A percentile compares a stretch with the other conserved stretches of the same genome.
These are phyloP conservation scores for Todiramphus saurophagus DNA, from an alignment of 2,113 vertebrate genomes.

Conservation along the genomic window DNA sequence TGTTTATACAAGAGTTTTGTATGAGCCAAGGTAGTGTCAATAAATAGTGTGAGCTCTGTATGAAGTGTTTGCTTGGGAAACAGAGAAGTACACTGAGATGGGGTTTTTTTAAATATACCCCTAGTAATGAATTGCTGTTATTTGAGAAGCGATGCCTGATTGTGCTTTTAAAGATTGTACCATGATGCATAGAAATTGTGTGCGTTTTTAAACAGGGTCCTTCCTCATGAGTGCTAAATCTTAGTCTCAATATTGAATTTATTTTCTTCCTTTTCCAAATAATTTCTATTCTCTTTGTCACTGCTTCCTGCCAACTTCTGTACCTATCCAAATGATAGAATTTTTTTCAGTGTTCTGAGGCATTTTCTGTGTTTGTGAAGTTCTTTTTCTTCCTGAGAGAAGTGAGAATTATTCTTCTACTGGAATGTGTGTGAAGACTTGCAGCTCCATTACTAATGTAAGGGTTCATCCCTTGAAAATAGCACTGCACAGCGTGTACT, in stretches of 20 bases:
- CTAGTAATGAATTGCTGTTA: not conserved
- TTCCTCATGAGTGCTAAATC: not conserved
- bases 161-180: not conserved
- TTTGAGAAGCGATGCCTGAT: not conserved
- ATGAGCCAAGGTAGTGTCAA: not conserved
- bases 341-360: not conserved
- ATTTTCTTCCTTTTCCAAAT: not conserved
- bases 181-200: rapidly evolving
- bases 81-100: not conserved
- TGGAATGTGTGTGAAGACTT: not conserved
- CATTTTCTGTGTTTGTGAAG: not conserved
- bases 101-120: not conserved
- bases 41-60: not conserved
- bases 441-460: not conserved
- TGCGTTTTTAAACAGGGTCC: not conserved
- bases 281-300: not conserved
- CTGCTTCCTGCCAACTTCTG: not conserved
- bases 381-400: not conserved
- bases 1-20: not conserved
- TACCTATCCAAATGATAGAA: not conserved
- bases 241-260: not conserved
- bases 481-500: not conserved
- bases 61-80: not conserved
- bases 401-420: not conserved
- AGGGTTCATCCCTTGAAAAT: not conserved